These are phyloP conservation scores for Plutella xylostella DNA, from an alignment of 2,888 invertebrate species.

Conservation along the genomic window DNA sequence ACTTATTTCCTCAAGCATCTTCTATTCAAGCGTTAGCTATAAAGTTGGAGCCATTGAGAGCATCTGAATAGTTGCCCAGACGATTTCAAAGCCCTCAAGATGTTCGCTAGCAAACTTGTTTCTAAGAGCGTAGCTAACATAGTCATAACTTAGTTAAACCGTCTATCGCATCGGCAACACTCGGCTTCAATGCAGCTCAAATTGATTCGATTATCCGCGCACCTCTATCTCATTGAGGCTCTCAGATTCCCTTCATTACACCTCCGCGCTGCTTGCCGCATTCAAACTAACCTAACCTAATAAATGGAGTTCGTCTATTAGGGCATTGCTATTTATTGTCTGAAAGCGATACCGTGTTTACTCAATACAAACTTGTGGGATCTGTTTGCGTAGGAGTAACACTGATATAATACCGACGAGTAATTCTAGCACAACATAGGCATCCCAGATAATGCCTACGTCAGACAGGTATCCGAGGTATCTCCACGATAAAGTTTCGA, in stretches of 20 bases:
- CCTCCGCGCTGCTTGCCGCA: constrained; percentile 26
- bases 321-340: no score
- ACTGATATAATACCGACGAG: no score
- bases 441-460: no score
- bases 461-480: no score
- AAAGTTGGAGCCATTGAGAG: neutral
- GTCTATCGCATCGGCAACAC: constrained; percentile 43
- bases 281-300: constrained; percentile 5
- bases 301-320: no score
- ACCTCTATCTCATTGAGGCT: constrained; percentile 56
- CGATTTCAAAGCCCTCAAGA: constrained; percentile 63
- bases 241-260: constrained; percentile 50
- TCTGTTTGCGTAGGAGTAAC: no score
- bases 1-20: neutral
- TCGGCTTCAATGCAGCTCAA: constrained; percentile 51
- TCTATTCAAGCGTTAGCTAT: neutral
- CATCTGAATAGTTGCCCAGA: constrained; percentile 1
- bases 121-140: constrained; percentile 57
- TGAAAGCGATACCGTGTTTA: no score
- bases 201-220: constrained; percentile 66
- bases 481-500: no score
- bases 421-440: no score
- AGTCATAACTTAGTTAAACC: constrained; percentile 64
- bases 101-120: constrained; percentile 61
- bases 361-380: no score